Evolutionary conservation across 2,888 invertebrate species (phyloP).

Genomic region (Chaetoderma sp.): DNA sequence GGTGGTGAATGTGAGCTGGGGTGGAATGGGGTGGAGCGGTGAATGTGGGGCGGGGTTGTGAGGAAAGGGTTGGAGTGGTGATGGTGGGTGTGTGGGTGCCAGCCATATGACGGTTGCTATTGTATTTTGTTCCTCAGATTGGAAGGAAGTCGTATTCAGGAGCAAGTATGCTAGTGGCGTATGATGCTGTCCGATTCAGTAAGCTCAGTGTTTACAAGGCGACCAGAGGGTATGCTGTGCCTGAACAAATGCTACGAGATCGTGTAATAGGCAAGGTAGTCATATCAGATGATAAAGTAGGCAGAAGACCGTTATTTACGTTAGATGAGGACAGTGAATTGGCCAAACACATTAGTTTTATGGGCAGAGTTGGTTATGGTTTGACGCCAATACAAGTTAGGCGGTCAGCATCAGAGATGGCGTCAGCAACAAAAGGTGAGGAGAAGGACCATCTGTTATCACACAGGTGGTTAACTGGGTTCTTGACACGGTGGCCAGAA

Average conservation of each 20-base stretch:
- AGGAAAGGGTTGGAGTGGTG: no score
- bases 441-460: conserved; percentile 3
- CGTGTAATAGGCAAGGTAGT: conserved; percentile 8
- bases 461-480: conserved; percentile 4
- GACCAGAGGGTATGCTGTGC: conserved; percentile 11
- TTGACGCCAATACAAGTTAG: conserved; percentile 21
- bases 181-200: no score
- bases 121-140: no score
- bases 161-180: no score
- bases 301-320: conserved; percentile 5
- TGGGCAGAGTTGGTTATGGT: conserved; percentile 21
- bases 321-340: conserved; percentile 20
- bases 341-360: conserved; percentile 12
- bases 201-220: conserved; percentile 1
- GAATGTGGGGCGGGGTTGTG: no score
- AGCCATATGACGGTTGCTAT: no score
- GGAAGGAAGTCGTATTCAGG: no score
- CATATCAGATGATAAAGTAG: background rate
- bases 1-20: no score
- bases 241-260: conserved; percentile 9
- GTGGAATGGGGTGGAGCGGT: no score
- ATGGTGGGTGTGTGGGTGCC: no score
- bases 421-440: background rate
- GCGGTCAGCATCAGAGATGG: conserved; percentile 11
- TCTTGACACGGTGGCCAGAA: conserved; percentile 16